Evolutionary conservation across 2,113 vertebrate species (phyloP).

Genomic region (Chloropsis hardwickii): DNA sequence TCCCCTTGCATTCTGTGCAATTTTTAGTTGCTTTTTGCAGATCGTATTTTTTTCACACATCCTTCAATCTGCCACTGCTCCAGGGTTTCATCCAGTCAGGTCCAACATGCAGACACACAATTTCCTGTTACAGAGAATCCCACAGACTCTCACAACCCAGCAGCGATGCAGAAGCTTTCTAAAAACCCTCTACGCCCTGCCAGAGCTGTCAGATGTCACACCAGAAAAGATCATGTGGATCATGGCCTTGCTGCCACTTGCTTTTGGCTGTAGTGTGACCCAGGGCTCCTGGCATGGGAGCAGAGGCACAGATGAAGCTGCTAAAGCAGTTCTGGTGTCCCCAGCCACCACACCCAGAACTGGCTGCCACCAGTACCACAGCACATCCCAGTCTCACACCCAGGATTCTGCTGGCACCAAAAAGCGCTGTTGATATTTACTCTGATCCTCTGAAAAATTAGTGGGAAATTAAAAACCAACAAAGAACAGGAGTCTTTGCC

Average conservation of each 20-base stretch:
- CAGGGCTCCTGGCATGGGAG: not conserved
- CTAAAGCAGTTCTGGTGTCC: not conserved
- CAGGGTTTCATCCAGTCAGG: not conserved
- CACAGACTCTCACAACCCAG: not conserved
- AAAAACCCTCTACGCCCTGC: not conserved
- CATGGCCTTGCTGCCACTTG: rapidly evolving
- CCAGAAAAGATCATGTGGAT: not conserved
- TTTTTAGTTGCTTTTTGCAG: not conserved
- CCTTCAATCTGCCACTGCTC: not conserved
- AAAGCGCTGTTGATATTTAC: not conserved
- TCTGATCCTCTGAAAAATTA: not conserved
- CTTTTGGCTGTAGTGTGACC: rapidly evolving
- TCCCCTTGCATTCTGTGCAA: not conserved
- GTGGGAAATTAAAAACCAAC: not conserved
- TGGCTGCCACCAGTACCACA: not conserved
- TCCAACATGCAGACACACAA: not conserved
- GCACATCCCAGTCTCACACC: not conserved
- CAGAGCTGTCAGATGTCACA: not conserved
- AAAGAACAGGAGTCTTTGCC: not conserved
- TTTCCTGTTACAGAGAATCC: not conserved
- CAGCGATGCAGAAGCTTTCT: not conserved
- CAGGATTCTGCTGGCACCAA: not conserved
- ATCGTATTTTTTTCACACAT: not conserved
- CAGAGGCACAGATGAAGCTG: not conserved
- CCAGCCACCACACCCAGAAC: not conserved